Evolutionary conservation across 2,888 invertebrate species (phyloP).

Genomic region (Cyaniris semiargus): DNA sequence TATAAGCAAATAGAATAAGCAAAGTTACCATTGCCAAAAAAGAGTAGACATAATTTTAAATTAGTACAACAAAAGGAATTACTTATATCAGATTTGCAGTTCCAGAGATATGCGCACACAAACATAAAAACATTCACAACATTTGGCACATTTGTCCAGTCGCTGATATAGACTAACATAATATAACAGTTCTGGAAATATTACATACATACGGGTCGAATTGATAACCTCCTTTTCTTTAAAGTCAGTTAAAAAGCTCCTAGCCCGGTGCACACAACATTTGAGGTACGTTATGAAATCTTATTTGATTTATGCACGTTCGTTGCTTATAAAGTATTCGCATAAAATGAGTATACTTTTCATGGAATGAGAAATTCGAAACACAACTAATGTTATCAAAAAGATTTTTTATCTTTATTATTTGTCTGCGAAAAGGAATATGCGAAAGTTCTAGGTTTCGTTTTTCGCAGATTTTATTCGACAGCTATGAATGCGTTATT

Average conservation of each 20-base stretch:
- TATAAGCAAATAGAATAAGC: neutral
- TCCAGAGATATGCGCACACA: no score
- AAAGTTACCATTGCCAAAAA: no score
- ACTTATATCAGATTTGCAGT: no score
- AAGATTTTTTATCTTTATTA: neutral
- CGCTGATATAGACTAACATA: no score
- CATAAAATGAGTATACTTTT: constrained; percentile 21
- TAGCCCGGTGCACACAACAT: neutral
- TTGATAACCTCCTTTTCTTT: no score
- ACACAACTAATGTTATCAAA: constrained; percentile 14
- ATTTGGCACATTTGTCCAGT: no score
- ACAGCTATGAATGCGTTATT: neutral
- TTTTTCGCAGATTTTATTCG: neutral
- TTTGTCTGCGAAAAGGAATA: neutral
- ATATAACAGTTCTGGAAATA: no score
- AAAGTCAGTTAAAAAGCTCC: neutral
- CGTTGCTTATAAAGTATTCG: constrained; percentile 24
- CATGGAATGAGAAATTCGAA: constrained; percentile 16
- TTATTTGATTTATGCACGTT: constrained; percentile 29
- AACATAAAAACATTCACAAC: no score
- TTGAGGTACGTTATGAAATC: constrained; percentile 18
- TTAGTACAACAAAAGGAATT: no score
- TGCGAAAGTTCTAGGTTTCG: neutral
- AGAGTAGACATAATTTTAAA: no score
- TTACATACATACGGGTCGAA: no score